Evolutionary conservation across 2,797 vertebrate species (phyloP), one percentile per base, ranked within the genome.

Genomic region (Thamnophis elegans): DNA sequence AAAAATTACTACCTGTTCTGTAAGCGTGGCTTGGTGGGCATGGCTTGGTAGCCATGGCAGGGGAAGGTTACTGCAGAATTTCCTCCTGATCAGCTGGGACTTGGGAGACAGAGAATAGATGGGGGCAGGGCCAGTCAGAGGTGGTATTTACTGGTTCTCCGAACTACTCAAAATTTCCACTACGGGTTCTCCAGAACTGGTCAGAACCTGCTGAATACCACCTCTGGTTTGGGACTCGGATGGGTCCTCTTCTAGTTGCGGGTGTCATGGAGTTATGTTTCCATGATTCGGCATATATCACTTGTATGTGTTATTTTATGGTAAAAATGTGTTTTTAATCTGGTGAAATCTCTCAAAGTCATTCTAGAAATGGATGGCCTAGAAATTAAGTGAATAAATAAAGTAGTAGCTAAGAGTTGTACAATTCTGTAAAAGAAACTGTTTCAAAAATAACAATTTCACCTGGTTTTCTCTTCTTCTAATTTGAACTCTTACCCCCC

Each of bases 381-480:
- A 68, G 65, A 68, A 32, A 68, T 68, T 32, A 68, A 32, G n/a
- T 68, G n/a, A 68, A 32, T 68, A 65, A 65, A n/a, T 65, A 68
- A 89, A 68, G 22, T 54, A 68, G 28, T 91, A 53, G 78, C 85
- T 93, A 68, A 68, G n/a, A 68, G 13, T 32, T 68, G 65, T 32
- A 32, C 28, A 32, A 68, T 14, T 32, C 62, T 28, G 60, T 89
- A 85, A 54, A 36, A 56, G 73, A 92, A 90, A 58, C 10, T 6
- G 3, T 85, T 87, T 59, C 92, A 89, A 94, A 95, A 94, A 13
- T 11, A 4, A 92, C n/a, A 13, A 8, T 56, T 47, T 92, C 2
- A 0, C 55, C 55, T 53, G 88, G 28, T 86, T 93, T 91, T 91
- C 25, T 60, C 87, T 25, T 89, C 59, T 90, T n/a, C 0, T 13